A percentile compares a stretch with the other conserved stretches of the same genome.
Conservation (phyloP, 2,888 invertebrate genomes). For the Tetragonula carbonaria region DNA sequence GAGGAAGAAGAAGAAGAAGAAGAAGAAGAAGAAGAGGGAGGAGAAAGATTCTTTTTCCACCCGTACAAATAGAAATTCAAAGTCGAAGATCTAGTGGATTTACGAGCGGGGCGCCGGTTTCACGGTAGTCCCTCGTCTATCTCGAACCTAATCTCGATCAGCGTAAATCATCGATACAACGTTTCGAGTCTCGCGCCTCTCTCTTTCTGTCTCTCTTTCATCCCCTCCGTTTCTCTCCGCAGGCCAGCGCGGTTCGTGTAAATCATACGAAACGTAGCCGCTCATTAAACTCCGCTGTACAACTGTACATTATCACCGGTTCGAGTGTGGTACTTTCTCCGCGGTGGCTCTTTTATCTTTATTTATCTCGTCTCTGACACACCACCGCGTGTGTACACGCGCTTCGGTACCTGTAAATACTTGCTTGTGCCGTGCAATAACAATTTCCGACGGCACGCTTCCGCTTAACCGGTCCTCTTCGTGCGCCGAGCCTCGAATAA, state of each 20-base stretch:
- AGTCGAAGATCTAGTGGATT: constrained; percentile 41
- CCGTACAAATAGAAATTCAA: constrained; percentile 41
- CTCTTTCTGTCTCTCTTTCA: constrained; percentile 7
- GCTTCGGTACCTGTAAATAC: constrained; percentile 34
- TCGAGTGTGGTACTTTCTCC: constrained; percentile 60
- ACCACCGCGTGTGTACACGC: constrained; percentile 49
- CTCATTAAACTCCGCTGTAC: constrained; percentile 58
- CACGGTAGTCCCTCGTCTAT: constrained; percentile 55
- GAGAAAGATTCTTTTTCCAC: not conserved
- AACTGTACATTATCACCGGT: constrained; percentile 52
- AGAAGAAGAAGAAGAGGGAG: not conserved
- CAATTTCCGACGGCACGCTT: constrained; percentile 47
- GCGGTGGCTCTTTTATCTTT: constrained; percentile 60
- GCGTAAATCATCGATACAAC: constrained; percentile 62
- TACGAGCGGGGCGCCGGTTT: constrained; percentile 37
- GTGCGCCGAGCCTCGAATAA: no score
- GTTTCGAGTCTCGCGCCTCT: not conserved
- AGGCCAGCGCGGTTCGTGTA: constrained; percentile 25
- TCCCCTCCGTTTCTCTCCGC: not conserved
- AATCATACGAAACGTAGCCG: constrained; percentile 58
- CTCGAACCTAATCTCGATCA: constrained; percentile 58
- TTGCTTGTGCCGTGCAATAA: constrained; percentile 33
- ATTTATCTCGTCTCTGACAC: constrained; percentile 61
- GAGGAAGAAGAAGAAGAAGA: not conserved
- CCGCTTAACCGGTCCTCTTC: no score